Conservation (phyloP, 2,797 vertebrate genomes). For the Streptopelia turtur region DNA sequence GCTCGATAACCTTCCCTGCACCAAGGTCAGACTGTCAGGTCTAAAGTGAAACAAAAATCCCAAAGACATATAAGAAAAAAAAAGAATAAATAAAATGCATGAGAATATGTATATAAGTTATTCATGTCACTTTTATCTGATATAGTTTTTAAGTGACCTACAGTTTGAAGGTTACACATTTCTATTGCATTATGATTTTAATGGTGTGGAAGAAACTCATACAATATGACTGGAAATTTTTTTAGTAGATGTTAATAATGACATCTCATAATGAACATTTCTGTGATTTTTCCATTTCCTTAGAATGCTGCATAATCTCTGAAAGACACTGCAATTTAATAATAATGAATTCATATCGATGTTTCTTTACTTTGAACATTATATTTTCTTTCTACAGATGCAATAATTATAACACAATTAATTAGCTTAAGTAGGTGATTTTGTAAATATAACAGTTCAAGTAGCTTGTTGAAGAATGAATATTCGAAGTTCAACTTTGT, state of each 20-base stretch:
- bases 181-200: neutral
- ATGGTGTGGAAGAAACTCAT: neutral
- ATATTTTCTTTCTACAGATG: neutral
- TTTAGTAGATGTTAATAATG: neutral
- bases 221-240: neutral
- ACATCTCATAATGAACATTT: neutral
- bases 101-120: neutral
- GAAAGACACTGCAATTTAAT: neutral
- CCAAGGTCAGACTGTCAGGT: too few species aligned
- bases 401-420: neutral
- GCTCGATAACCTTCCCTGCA: too few species aligned
- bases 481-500: neutral
- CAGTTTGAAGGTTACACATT: neutral
- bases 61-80: neutral
- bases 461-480: neutral
- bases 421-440: neutral
- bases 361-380: neutral
- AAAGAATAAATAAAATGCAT: neutral
- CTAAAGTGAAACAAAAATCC: neutral
- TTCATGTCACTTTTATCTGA: neutral
- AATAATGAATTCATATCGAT: neutral
- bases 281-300: neutral
- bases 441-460: conserved; percentile 18
- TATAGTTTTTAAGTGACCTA: neutral
- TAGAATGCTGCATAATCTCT: neutral